phyloP scores from a whole-genome alignment of 2,888 invertebrate genomes.

The Phortica magna region DNA sequence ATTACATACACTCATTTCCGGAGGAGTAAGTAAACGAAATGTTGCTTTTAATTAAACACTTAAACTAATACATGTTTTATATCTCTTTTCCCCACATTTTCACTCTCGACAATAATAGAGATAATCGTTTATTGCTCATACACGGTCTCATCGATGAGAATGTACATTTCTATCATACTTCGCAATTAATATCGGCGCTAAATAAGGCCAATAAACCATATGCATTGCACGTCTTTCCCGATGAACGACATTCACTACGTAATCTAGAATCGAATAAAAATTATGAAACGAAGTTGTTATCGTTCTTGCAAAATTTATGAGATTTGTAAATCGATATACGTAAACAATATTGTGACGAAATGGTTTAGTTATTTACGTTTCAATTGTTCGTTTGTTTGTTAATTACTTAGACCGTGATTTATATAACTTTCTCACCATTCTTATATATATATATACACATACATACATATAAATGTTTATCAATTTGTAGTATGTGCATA shows the following conservation, averaged over 20 bases:
- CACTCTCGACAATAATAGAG: slow-evolving; percentile 78
- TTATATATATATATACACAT: not conserved
- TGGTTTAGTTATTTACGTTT: not conserved
- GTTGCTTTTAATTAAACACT: not conserved
- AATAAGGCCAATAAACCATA: slow-evolving; percentile 98
- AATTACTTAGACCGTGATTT: not conserved
- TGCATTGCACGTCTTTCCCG: slow-evolving; percentile 95
- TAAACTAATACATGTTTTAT: slow-evolving; percentile 4
- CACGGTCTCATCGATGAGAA: slow-evolving; percentile 99
- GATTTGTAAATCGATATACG: slow-evolving; percentile 56
- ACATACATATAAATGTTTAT: too few relatives aligned
- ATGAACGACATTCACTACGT: slow-evolving; percentile 96
- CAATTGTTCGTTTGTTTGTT: not conserved
- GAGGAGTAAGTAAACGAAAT: slow-evolving; percentile 85
- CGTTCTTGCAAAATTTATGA: slow-evolving; percentile 92
- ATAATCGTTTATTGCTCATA: slow-evolving; percentile 93
- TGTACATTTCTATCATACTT: slow-evolving; percentile 98
- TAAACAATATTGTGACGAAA: not conserved
- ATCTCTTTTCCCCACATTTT: not conserved
- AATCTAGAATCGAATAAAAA: slow-evolving; percentile 97
- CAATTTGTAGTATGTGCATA: too few relatives aligned
- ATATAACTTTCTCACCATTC: not conserved
- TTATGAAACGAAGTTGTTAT: slow-evolving; percentile 95
- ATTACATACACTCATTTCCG: slow-evolving; percentile 91
- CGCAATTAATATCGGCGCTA: slow-evolving; percentile 91